Evolutionary conservation across 2,113 vertebrate genomes (phyloP).

Genomic region (Dasyornis broadbenti): DNA sequence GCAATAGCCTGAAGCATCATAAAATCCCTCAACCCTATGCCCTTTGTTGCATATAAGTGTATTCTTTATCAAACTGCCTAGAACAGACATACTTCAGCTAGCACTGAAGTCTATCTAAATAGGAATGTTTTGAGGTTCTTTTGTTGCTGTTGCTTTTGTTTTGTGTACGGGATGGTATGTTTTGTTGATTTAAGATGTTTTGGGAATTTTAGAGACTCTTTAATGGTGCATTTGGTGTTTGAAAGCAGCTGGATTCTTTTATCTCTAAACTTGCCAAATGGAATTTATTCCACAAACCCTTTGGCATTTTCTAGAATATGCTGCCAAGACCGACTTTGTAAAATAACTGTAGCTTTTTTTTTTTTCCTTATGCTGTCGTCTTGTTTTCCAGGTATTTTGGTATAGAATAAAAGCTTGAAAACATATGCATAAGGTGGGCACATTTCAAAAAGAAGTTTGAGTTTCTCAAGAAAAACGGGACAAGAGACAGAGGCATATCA

Average conservation of each 20-base stretch:
- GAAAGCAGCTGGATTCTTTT: conserved; percentile 27
- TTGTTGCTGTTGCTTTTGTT: background rate
- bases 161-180: conserved; percentile 13
- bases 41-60: background rate
- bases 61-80: background rate
- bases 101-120: background rate
- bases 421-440: background rate
- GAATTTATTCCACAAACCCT: conserved; percentile 31
- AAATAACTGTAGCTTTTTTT: background rate
- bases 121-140: conserved; percentile 23
- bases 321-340: background rate
- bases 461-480: background rate
- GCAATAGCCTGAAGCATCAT: background rate
- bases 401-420: conserved; percentile 3
- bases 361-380: background rate
- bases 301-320: conserved; percentile 13
- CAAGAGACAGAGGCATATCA: background rate
- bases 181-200: conserved; percentile 17
- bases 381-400: background rate
- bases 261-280: conserved; percentile 16
- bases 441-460: background rate
- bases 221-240: background rate
- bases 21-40: background rate
- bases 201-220: background rate
- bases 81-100: background rate